These are phyloP conservation scores for Chaetophractus vellerosus DNA, from an alignment of 2,797 vertebrate genomes.

Conservation along the genomic window DNA sequence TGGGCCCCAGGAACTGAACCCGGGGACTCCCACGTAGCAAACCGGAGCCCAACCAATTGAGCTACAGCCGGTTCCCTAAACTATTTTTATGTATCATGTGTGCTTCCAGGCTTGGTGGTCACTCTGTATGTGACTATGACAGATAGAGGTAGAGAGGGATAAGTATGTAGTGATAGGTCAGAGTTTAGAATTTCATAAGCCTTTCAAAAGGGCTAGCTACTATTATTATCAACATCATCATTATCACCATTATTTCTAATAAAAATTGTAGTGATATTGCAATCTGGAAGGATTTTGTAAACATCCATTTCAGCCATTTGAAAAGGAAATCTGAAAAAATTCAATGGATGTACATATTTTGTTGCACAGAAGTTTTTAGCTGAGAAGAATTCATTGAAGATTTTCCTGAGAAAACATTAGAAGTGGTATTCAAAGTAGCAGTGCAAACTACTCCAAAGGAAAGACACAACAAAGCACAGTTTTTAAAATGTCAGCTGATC, in stretches of 20 bases:
- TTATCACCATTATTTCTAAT: neutral
- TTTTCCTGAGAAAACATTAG: conserved; percentile 10
- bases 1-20: too few species aligned
- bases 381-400: neutral
- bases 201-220: neutral
- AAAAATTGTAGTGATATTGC: neutral
- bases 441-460: neutral
- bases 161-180: neutral
- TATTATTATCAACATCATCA: neutral
- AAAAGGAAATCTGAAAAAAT: neutral
- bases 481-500: neutral
- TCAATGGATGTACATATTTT: neutral
- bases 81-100: neutral
- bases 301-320: neutral
- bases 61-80: too few species aligned
- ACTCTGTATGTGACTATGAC: neutral
- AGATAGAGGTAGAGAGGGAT: neutral
- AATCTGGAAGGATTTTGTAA: neutral
- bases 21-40: too few species aligned
- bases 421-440: neutral
- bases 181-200: neutral
- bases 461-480: neutral
- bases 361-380: neutral
- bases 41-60: too few species aligned
- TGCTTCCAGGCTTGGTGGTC: neutral